Base-by-base conservation (phyloP, 1,140 invertebrate species). In the Bombyx mandarina region DNA sequence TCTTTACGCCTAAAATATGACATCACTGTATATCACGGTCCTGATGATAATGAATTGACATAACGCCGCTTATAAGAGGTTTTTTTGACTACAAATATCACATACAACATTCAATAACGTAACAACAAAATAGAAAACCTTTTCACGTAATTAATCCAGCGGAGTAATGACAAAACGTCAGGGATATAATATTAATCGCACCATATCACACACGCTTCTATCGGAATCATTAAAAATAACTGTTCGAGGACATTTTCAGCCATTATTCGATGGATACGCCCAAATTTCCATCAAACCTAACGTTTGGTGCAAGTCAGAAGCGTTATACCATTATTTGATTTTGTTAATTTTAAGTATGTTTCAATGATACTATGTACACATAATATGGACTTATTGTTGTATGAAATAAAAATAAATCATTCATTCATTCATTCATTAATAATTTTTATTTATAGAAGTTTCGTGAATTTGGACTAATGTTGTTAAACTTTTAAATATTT, bases 231-330 rank as follows among this genome's bases (percentile, higher is more conserved):
- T 78, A 78, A 80, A 82, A 76, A 65, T 69, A 78, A 76, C 65
- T 63, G 60, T 43, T 59, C 69, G 69, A 75, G 75, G 75, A 79
- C 76, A 81, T 69, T 70, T 58, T 62, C 51, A 59, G 64, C 70
- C 75, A 65, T 77, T 70, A 77, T 78, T 79, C 80, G 77, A 80
- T 80, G 80, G 74, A 70, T 79, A 81, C 78, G 69, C 80, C 80
- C 77, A 77, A 78, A 78, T 78, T 81, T 77, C 70, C 77, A 78
- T 83, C 80, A 81, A 79, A 82, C 66, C 65, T 75, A 67, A 69
- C 46, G 61, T 52, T 18, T 56, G 50, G 70, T 57, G 10, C 54
- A 67, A 70, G 62, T 61, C 12, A 62, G 45, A 50, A 63, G 62
- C 10, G 58, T 50, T 22, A 2, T 50, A 7, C 1, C 9, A 22